Evolutionary conservation across 2,797 vertebrate genomes (phyloP).

Genomic region (Scolopax rusticola): DNA sequence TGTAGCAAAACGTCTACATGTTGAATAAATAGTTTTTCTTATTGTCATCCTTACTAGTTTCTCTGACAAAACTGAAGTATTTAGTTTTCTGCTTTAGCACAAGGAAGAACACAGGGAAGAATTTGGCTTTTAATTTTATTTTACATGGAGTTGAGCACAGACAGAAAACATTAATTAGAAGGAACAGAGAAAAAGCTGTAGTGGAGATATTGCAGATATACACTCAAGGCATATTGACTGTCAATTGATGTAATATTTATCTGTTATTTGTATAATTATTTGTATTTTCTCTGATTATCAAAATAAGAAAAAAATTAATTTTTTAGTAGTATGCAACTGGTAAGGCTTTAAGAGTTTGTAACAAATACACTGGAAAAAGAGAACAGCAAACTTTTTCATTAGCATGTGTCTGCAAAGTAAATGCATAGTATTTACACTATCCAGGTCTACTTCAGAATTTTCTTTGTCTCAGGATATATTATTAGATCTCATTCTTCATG

Average conservation of each 20-base stretch:
- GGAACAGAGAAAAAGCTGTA: background rate
- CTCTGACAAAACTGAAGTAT: background rate
- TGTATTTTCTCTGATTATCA: background rate
- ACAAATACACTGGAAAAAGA: background rate
- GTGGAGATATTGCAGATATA: background rate
- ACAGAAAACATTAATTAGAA: background rate
- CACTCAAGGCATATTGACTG: background rate
- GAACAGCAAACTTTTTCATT: background rate
- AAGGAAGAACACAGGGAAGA: background rate
- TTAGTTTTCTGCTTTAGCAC: background rate
- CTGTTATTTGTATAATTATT: background rate
- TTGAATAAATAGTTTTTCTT: background rate
- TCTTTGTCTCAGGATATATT: background rate
- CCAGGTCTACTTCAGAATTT: background rate
- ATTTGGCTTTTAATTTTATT: background rate
- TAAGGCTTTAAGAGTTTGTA: background rate
- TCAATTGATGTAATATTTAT: background rate
- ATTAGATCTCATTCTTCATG: background rate
- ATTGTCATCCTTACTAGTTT: background rate
- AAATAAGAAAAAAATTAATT: background rate
- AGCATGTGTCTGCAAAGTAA: rapidly evolving
- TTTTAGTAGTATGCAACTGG: background rate
- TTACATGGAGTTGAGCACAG: background rate
- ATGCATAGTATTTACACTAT: background rate
- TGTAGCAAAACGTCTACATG: background rate